These are phyloP conservation scores for Cantharis lateralis DNA, from an alignment of 2,888 invertebrate species.

Conservation along the genomic window DNA sequence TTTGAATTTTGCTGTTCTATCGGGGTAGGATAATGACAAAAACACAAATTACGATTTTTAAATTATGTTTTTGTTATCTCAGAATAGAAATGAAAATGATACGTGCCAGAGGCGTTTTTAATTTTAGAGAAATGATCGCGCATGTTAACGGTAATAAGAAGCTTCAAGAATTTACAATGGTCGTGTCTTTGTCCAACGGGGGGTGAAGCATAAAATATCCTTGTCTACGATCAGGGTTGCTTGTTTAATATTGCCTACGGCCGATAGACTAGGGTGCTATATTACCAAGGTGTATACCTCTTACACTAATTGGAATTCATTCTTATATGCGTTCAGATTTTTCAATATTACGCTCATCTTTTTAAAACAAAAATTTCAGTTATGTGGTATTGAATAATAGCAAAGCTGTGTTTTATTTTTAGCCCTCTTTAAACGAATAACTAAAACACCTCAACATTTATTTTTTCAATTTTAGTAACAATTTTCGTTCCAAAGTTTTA, in stretches of 20 bases:
- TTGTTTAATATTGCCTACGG: conserved; percentile 53
- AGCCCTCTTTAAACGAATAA: neutral
- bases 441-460: neutral
- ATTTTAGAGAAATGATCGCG: conserved; percentile 57
- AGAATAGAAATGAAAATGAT: conserved; percentile 55
- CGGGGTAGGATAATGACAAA: conserved; percentile 50
- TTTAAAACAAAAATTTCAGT: conserved; percentile 28
- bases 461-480: neutral
- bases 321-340: conserved; percentile 35
- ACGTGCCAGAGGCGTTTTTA: conserved; percentile 56
- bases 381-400: conserved; percentile 19
- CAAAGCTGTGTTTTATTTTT: neutral
- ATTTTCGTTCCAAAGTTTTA: neutral
- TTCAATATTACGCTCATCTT: conserved; percentile 34
- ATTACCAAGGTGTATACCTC: conserved; percentile 51
- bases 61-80: conserved; percentile 56
- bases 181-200: conserved; percentile 40
- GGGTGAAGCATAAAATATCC: conserved; percentile 15
- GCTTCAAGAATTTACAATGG: conserved; percentile 52
- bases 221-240: conserved; percentile 35
- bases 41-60: conserved; percentile 56
- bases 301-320: conserved; percentile 54
- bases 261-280: conserved; percentile 51
- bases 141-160: conserved; percentile 54
- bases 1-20: conserved; percentile 24